Evolutionary conservation across 2,797 vertebrate species (phyloP), one percentile per base, ranked within the genome.

Genomic region (Tapera naevia): DNA sequence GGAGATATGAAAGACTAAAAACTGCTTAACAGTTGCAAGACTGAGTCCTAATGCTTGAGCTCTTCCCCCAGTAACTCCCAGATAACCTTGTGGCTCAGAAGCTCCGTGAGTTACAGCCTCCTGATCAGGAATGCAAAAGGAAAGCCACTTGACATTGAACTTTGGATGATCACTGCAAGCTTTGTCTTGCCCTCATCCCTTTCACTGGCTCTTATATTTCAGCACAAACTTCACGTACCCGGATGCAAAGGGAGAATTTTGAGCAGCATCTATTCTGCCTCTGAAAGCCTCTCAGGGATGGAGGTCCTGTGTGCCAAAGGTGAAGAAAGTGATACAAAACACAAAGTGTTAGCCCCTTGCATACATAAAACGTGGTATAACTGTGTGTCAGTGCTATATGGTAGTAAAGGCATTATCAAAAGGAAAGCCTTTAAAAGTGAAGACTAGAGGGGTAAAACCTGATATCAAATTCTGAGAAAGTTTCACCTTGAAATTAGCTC

Each of bases 381-480:
- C 37, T 56, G 33, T 39, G 32, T 30, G 86, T 75, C 88, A 78
- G 1, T 41, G 19, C 5, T 35, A 35, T 19, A 32, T n/a, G 58
- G 45, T 39, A 70, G 46, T 43, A 62, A 82, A 48, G 32, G 30
- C 46, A 54, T 51, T 46, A 81, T 8, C 45, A 64, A 91, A 75
- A 94, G 53, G 27, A 82, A 86, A 93, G 81, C 23, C 62, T 84
- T 90, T 70, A 87, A 61, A 86, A 84, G 48, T 35, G 48, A 85
- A 86, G 71, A 70, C n/a, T 30, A 28, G 70, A 88, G 0, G 1
- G 28, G 45, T 66, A 33, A 64, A 60, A 91, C 35, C 50, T n/a
- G 27, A 17, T 41, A 56, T 17, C 32, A 83, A 94, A 78, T 28
- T 74, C 70, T 7, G 19, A 80, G 51, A 25, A 84, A 89, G 28